phyloP scores from a whole-genome alignment of 2,113 vertebrate genomes.

The Chaenogobius annularis region DNA sequence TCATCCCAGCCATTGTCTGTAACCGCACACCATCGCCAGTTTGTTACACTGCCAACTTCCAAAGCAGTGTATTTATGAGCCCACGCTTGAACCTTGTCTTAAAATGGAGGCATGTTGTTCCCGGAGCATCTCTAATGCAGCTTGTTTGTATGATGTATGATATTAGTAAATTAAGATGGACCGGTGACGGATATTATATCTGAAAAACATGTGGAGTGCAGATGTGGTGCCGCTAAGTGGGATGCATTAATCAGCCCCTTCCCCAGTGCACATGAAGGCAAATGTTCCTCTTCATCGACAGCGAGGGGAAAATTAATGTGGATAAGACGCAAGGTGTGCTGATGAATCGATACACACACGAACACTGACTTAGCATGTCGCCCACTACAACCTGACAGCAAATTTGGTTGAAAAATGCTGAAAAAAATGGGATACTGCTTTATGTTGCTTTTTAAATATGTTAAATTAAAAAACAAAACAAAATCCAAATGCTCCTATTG shows the following conservation, averaged over 20 bases:
- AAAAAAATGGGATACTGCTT: neutral
- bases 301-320: constrained; percentile 48
- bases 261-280: constrained; percentile 50
- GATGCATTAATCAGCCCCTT: constrained; percentile 60
- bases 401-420: neutral
- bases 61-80: constrained; percentile 55
- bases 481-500: no score
- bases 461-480: no score
- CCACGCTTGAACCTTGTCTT: constrained; percentile 58
- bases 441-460: neutral
- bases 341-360: constrained; percentile 49
- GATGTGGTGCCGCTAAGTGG: constrained; percentile 53
- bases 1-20: constrained; percentile 37
- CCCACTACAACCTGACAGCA: neutral
- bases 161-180: constrained; percentile 51
- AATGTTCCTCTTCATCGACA: constrained; percentile 62
- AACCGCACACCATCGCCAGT: constrained; percentile 32
- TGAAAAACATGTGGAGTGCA: constrained; percentile 46
- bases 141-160: constrained; percentile 38
- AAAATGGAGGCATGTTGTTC: constrained; percentile 33
- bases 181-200: constrained; percentile 56
- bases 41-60: constrained; percentile 45
- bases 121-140: constrained; percentile 40
- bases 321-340: constrained; percentile 24
- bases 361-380: constrained; percentile 16